Evolutionary conservation across 2,797 vertebrate species (phyloP).

Genomic region (Macroramphosus scolopax): DNA sequence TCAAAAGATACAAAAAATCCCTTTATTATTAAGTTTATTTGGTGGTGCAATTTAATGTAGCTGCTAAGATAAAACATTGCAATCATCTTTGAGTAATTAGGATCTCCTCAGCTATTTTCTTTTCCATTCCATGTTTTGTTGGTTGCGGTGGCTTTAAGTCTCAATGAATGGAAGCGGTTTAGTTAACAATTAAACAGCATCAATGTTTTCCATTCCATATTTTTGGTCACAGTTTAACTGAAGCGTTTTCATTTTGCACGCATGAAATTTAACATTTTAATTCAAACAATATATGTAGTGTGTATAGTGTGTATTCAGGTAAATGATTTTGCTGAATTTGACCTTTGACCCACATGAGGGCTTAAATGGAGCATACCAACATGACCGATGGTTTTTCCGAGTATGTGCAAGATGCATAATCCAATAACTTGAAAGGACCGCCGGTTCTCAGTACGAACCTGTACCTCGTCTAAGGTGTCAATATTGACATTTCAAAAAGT

Average conservation of each 20-base stretch:
- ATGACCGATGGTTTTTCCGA: neutral
- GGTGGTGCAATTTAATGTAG: neutral
- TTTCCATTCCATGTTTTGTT: no score
- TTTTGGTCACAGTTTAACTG: no score
- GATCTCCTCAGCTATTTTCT: neutral
- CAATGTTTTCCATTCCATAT: neutral
- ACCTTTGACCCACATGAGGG: neutral
- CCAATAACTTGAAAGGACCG: no score
- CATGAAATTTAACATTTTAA: no score
- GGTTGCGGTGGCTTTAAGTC: no score
- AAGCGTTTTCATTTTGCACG: no score
- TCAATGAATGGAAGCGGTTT: neutral
- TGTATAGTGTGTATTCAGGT: no score
- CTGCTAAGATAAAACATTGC: neutral
- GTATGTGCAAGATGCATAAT: no score
- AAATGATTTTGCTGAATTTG: no score
- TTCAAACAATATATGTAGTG: neutral
- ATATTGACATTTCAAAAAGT: constrained; percentile 36
- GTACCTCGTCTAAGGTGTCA: constrained; percentile 21
- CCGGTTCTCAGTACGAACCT: constrained; percentile 15
- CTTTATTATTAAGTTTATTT: constrained; percentile 36
- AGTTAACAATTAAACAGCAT: no score
- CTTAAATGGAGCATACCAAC: constrained; percentile 16
- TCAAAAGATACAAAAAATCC: constrained; percentile 54
- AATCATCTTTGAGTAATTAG: neutral